phyloP scores from a whole-genome alignment of 2,888 invertebrate species.

The Acheta domesticus region DNA sequence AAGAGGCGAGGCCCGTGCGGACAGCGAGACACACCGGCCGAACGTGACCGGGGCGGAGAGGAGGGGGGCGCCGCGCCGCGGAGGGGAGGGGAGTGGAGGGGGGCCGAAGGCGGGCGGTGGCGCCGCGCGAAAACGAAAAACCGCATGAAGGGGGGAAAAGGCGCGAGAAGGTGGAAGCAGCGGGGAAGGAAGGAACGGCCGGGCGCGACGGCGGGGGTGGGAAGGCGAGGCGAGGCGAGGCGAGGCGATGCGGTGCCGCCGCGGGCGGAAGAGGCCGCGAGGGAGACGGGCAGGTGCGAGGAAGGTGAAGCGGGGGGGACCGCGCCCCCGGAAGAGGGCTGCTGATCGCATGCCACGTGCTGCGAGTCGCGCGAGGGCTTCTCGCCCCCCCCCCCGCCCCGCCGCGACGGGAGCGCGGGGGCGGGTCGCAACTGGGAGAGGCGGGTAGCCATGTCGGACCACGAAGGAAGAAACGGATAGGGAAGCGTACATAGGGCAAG shows the following conservation, averaged over 20 bases:
- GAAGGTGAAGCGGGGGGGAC: background rate
- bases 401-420: too few relatives aligned
- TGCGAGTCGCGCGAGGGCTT: too few relatives aligned
- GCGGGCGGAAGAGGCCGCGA: constrained; percentile 24
- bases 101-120: background rate
- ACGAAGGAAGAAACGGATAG: too few relatives aligned
- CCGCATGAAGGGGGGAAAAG: background rate
- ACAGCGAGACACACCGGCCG: background rate
- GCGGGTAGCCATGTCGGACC: too few relatives aligned
- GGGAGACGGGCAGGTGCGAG: constrained; percentile 18
- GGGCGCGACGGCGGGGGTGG: too few relatives aligned
- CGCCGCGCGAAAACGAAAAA: background rate
- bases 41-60: background rate
- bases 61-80: background rate
- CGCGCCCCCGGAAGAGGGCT: background rate
- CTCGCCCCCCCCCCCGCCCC: too few relatives aligned
- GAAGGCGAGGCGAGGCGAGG: too few relatives aligned
- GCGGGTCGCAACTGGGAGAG: too few relatives aligned
- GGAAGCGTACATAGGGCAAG: too few relatives aligned
- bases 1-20: background rate
- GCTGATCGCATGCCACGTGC: too few relatives aligned
- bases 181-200: too few relatives aligned
- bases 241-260: background rate
- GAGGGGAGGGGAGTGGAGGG: background rate
- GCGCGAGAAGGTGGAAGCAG: background rate